phyloP scores from a whole-genome alignment of 2,888 invertebrate genomes.

The Vandiemenella viatica region DNA sequence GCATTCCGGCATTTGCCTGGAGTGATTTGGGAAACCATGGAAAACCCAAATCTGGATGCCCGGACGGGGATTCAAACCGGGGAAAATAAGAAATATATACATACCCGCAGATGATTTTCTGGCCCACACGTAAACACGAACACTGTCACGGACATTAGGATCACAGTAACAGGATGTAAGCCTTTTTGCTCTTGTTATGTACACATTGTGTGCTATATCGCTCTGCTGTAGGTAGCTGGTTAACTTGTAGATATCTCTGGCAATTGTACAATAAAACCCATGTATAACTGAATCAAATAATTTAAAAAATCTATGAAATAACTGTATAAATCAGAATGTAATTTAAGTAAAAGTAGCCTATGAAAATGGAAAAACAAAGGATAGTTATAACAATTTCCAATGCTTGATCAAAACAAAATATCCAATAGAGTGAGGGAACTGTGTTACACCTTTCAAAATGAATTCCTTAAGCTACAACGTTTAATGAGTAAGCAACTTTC shows the following conservation, averaged over 20 bases:
- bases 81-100: too few relatives aligned
- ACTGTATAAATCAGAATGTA: slow-evolving; percentile 9
- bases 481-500: too few relatives aligned
- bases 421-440: too few relatives aligned
- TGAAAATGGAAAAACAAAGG: neutral
- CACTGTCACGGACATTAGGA: slow-evolving; percentile 24
- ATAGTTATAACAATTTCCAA: neutral
- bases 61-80: too few relatives aligned
- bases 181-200: slow-evolving; percentile 42
- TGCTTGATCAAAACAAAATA: neutral
- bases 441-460: too few relatives aligned
- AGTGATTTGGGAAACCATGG: too few relatives aligned
- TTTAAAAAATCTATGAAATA: neutral
- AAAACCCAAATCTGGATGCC: too few relatives aligned
- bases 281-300: too few relatives aligned
- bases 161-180: slow-evolving; percentile 19
- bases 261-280: too few relatives aligned
- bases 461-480: too few relatives aligned
- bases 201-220: slow-evolving; percentile 60
- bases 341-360: slow-evolving; percentile 2
- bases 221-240: slow-evolving; percentile 41
- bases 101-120: slow-evolving; percentile 36
- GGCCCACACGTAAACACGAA: slow-evolving; percentile 51
- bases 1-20: too few relatives aligned
- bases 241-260: slow-evolving; percentile 33